A percentile compares a stretch with the other conserved stretches of the same genome.
phyloP scores from a whole-genome alignment of 2,888 invertebrate genomes.

The Troides oblongomaculatus region DNA sequence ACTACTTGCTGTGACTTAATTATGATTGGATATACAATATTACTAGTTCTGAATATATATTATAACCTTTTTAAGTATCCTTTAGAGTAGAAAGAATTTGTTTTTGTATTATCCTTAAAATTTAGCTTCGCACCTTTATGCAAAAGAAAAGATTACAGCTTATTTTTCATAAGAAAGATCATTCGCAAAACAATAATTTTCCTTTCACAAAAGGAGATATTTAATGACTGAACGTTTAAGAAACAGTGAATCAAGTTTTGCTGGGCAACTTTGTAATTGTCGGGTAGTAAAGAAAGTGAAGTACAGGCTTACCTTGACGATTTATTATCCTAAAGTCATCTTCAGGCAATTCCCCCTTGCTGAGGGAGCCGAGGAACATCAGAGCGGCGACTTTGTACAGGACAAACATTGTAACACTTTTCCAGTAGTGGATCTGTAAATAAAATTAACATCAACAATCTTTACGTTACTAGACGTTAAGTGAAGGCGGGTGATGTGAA shows the following conservation, averaged over 20 bases:
- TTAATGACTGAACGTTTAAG: neutral
- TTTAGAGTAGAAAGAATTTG: no score
- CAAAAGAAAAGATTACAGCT: no score
- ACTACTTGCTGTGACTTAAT: no score
- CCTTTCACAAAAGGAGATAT: conserved; percentile 7
- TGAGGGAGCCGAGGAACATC: conserved; percentile 58
- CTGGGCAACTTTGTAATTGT: conserved; percentile 11
- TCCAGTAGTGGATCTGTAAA: conserved; percentile 42
- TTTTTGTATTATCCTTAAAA: no score
- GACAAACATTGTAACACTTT: conserved; percentile 45
- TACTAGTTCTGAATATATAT: no score
- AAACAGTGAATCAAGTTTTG: neutral
- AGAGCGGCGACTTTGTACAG: conserved; percentile 58
- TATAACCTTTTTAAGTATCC: no score
- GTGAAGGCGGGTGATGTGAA: neutral
- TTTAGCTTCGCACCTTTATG: no score
- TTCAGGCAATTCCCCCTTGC: conserved; percentile 67
- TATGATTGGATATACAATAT: no score
- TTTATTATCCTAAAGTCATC: conserved; percentile 77
- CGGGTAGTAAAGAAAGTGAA: conserved; percentile 22
- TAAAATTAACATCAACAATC: neutral
- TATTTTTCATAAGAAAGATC: neutral
- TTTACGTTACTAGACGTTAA: neutral
- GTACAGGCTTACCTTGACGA: conserved; percentile 56
- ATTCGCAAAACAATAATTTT: neutral